phyloP scores from a whole-genome alignment of 2,113 vertebrate species.

The Indicator maculatus region DNA sequence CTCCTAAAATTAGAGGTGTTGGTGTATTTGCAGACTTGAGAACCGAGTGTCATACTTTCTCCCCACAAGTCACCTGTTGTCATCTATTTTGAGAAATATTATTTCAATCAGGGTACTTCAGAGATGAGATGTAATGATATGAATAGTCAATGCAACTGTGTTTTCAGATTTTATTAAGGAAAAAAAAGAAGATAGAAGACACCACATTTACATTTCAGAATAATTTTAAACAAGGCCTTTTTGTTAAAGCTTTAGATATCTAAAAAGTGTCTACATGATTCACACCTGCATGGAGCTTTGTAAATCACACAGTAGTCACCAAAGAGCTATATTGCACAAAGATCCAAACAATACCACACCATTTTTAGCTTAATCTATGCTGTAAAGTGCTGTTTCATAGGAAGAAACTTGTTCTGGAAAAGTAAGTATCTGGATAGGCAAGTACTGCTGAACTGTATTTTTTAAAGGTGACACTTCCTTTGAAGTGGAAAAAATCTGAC shows the following conservation, averaged over 20 bases:
- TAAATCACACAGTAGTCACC: slow-evolving; percentile 49
- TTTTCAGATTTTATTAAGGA: slow-evolving; percentile 73
- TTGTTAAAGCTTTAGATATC: slow-evolving; percentile 68
- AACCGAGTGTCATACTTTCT: background rate
- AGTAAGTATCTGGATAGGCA: slow-evolving; percentile 16
- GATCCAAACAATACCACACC: slow-evolving; percentile 65
- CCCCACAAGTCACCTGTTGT: background rate
- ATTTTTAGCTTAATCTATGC: slow-evolving; percentile 73
- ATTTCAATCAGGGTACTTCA: background rate
- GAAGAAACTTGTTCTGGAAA: slow-evolving; percentile 28
- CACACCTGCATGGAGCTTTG: slow-evolving; percentile 42
- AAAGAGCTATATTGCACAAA: slow-evolving; percentile 82
- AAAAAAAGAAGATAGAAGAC: background rate
- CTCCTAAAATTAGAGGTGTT: background rate
- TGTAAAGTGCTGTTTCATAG: slow-evolving; percentile 84
- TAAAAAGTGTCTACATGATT: slow-evolving; percentile 56
- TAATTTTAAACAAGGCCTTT: slow-evolving; percentile 64
- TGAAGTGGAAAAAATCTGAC: background rate
- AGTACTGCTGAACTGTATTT: slow-evolving; percentile 42
- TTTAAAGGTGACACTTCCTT: background rate
- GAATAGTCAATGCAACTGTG: background rate
- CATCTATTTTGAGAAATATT: background rate
- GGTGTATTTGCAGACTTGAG: background rate
- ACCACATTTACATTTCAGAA: slow-evolving; percentile 61
- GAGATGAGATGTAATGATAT: slow-evolving; percentile 4